Evolutionary conservation across 2,797 vertebrate species (phyloP).

Genomic region (Tiaroga cobitis): DNA sequence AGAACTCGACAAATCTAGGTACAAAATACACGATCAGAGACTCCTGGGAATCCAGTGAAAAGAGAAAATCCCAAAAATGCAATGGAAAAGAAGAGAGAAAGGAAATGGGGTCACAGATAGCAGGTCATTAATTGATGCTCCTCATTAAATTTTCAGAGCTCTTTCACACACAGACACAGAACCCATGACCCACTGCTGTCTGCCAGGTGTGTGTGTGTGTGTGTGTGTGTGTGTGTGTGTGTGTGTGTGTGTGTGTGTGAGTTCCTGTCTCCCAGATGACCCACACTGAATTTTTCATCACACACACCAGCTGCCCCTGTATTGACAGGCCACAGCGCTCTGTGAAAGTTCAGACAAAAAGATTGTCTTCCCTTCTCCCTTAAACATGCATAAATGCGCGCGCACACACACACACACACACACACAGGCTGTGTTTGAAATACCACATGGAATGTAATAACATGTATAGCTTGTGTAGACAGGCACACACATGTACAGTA

Average conservation of each 20-base stretch:
- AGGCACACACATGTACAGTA: too few species aligned
- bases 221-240: conserved; percentile 15
- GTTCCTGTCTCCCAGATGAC: conserved; percentile 53
- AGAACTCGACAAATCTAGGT: conserved; percentile 16
- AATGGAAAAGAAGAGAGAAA: conserved; percentile 2
- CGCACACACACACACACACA: conserved; percentile 12
- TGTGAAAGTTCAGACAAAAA: conserved; percentile 39
- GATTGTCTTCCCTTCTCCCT: background rate
- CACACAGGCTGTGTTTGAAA: background rate
- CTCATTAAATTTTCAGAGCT: conserved; percentile 59
- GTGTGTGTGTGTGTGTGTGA: conserved; percentile 39
- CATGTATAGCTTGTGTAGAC: background rate
- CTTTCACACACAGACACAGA: conserved; percentile 55
- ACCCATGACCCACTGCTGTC: conserved; percentile 42
- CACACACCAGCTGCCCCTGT: conserved; percentile 42
- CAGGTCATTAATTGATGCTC: conserved; percentile 58
- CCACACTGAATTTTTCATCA: conserved; percentile 54
- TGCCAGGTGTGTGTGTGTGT: conserved; percentile 51
- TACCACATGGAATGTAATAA: background rate
- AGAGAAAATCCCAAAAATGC: conserved; percentile 13
- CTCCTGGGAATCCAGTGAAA: background rate
- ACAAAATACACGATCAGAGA: background rate
- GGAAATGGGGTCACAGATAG: conserved; percentile 47
- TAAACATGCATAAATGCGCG: conserved; percentile 1
- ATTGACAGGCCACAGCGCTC: conserved; percentile 35